Evolutionary conservation across 2,797 vertebrate genomes (phyloP).

Genomic region (Chaetodon trifasciatus): DNA sequence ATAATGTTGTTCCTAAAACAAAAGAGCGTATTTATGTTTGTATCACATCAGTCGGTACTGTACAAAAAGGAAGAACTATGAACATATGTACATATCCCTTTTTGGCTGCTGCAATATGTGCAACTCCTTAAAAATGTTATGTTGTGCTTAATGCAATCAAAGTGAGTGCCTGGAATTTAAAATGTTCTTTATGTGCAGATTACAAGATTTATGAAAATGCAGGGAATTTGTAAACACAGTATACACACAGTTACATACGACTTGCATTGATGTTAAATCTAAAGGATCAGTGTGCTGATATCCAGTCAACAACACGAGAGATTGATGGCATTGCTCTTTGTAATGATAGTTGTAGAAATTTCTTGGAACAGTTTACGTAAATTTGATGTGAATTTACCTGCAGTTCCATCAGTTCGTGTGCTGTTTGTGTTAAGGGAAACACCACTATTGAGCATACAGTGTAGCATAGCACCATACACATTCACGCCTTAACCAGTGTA

Average conservation of each 20-base stretch:
- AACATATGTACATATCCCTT: conserved; percentile 87
- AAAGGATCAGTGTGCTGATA: conserved; percentile 48
- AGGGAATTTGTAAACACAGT: conserved; percentile 89
- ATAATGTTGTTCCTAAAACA: conserved; percentile 72
- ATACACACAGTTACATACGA: conserved; percentile 73
- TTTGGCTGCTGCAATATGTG: conserved; percentile 91
- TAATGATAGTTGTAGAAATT: conserved; percentile 56
- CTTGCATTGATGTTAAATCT: conserved; percentile 72
- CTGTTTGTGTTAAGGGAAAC: conserved; percentile 73
- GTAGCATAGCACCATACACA: conserved; percentile 87
- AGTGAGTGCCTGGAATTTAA: conserved; percentile 91
- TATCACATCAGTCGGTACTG: conserved; percentile 84
- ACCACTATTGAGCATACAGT: conserved; percentile 85
- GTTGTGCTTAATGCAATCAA: conserved; percentile 93
- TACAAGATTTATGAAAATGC: conserved; percentile 86
- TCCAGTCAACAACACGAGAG: conserved; percentile 67
- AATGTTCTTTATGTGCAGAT: conserved; percentile 84
- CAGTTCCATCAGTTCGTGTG: conserved; percentile 67
- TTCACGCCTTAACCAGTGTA: conserved; percentile 87
- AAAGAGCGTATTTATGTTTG: conserved; percentile 77
- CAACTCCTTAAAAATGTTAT: conserved; percentile 90
- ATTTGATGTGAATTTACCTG: conserved; percentile 71
- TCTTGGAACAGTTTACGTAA: conserved; percentile 62
- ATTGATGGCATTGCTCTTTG: conserved; percentile 64
- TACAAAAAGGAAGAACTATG: conserved; percentile 83